Evolutionary conservation across 2,888 invertebrate genomes (phyloP), one percentile per base, ranked within the genome.

Genomic region (Lithophane socia): DNA sequence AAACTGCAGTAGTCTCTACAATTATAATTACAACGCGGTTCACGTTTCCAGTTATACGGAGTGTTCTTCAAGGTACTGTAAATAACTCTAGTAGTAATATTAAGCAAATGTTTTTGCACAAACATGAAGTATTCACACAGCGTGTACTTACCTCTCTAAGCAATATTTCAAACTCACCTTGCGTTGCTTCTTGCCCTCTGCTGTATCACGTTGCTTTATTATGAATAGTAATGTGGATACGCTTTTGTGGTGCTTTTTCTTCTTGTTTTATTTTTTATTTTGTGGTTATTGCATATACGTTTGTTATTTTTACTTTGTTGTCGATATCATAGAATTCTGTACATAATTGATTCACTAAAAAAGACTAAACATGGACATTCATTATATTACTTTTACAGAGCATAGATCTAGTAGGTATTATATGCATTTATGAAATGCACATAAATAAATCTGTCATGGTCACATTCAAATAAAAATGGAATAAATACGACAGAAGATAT

Each of bases 161-260:
- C 89, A 87, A 92, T 93, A 93, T 93, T 92, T 94, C 91, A 94
- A 90, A 89, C 90, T 92, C 90, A 93, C 90, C 92, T 92, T 90
- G 85, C 83, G 83, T 87, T 87, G 90, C 91, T 90, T 88, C 90
- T 92, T 92, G 91, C 91, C 91, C 93, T 92, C 88, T 88, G 87
- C 88, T 82, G 86, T 92, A 93, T 93, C 92, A 88, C 90, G 93
- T 93, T 92, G 85, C 91, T 89, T 90, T 88, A 89, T 89, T 87
- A 90, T 87, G 85, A 80, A 87, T 88, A 88, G 85, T 88, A 90
- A 73, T 83, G 82, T 87, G 91, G 91, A 89, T 91, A 82, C 83
- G 83, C 85, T 81, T 82, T 78, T 77, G 67, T 85, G 24, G 37
- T 73, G 49, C 66, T 73, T 73, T 76, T 69, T 63, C 54, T 49